Base-by-base conservation (phyloP, 2,888 invertebrate genomes). In the Leptinotarsa tumamoca region DNA sequence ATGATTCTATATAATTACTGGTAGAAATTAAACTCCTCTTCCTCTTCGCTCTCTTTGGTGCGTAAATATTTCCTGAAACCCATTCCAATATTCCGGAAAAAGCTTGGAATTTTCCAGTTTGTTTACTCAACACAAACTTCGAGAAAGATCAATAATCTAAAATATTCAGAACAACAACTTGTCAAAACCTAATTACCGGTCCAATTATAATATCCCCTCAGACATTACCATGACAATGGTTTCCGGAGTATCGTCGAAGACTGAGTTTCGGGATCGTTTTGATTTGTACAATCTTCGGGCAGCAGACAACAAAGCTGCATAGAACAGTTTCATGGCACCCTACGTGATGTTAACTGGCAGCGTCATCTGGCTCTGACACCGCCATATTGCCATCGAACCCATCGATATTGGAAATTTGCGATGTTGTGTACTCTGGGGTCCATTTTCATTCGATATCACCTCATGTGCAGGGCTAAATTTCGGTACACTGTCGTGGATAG, bases 361-460 rank as follows among this genome's bases (percentile, higher is more conserved):
- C 83, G 83, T 83, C 84, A 83, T 84, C 84, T 85, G 85, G 76
- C 76, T 78, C 71, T 83, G 85, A 84, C 84, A 84, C 79, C 80
- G 81, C 81, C 83, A 82, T 83, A 84, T 84, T 84, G 83, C 83
- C 78, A 82, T 82, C 81, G 82, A 84, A 82, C 80, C 82, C 80
- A 83, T 84, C 84, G 83, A 83, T 84, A 82, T 73, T 68, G 18
- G 68, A n/a, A 56, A 67, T 72, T 50, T 50, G 18, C 21, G 33
- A 70, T 73, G 56, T 71, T 75, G 69, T 63, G 17, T 43, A n/a
- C 43, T 63, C 27, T 27, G 17, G 3, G 43, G 63, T 63, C 33
- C 63, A 63, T 33, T n/a, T n/a, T 5, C 33, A 33, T 43, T 63
- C 43, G 43, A 43, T 43, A 63, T 27, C 33, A n/a, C 58, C 33